Percentiles rank a stretch among this genome's conserved stretches.
Evolutionary conservation across 2,888 invertebrate species (phyloP).

Genomic region (Drosophila neonasuta): DNA sequence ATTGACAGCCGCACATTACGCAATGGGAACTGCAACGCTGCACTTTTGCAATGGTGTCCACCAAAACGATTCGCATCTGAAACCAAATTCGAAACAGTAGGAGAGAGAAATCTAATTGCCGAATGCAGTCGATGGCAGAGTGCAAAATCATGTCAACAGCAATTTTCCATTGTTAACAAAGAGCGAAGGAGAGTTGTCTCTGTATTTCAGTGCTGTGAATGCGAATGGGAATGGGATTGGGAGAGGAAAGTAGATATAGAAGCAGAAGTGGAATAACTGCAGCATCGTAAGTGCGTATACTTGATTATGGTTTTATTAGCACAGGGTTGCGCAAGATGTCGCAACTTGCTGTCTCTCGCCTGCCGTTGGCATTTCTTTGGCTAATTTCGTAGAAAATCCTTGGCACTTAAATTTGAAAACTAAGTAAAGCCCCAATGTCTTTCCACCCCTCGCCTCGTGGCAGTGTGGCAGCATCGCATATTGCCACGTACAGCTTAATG

Average conservation of each 20-base stretch:
- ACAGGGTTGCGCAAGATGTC: constrained; percentile 26
- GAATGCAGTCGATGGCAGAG: constrained; percentile 83
- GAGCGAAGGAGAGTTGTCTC: constrained; percentile 22
- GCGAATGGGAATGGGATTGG: constrained; percentile 1
- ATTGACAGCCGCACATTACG: constrained; percentile 76
- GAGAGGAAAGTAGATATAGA: constrained; percentile 11
- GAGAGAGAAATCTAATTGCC: constrained; percentile 82
- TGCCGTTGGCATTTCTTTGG: constrained; percentile 62
- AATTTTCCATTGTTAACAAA: constrained; percentile 78
- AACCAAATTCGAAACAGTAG: constrained; percentile 15
- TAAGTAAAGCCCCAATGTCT: constrained; percentile 56
- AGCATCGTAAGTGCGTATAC: constrained; percentile 68
- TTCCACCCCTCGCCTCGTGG: neutral
- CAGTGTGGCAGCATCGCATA: constrained; percentile 51
- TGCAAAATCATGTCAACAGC: constrained; percentile 83
- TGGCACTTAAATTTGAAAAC: constrained; percentile 76
- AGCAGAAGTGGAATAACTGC: constrained; percentile 34
- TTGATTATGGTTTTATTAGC: constrained; percentile 77
- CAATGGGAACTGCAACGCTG: constrained; percentile 72
- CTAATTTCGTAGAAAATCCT: constrained; percentile 75
- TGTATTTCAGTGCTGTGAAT: neutral
- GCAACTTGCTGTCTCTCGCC: neutral
- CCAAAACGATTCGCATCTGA: constrained; percentile 51
- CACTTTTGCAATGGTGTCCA: constrained; percentile 63
- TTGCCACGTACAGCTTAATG: constrained; percentile 79